These are phyloP conservation scores for Drosophila insularis DNA, from an alignment of 1,140 invertebrate species.

Conservation along the genomic window DNA sequence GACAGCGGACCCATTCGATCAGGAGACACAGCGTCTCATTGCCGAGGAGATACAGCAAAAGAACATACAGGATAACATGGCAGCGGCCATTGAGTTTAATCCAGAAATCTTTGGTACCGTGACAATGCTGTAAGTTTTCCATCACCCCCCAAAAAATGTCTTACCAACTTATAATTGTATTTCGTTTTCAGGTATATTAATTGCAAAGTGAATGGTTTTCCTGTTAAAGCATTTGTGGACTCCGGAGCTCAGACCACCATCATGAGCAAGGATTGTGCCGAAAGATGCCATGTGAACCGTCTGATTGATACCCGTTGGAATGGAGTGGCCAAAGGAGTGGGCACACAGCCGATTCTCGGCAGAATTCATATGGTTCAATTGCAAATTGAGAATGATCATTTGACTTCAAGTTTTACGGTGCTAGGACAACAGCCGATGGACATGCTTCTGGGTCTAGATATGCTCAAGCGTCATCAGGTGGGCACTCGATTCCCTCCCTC, in stretches of 20 bases:
- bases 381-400: constrained; percentile 95
- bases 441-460: constrained; percentile 98
- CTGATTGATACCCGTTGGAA: constrained; percentile 96
- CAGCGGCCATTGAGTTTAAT: constrained; percentile 98
- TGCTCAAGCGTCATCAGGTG: constrained; percentile 97
- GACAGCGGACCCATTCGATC: constrained; percentile 95
- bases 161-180: no score
- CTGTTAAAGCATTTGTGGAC: constrained; percentile 99
- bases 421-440: constrained; percentile 99
- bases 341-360: constrained; percentile 97
- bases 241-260: constrained; percentile 97
- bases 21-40: constrained; percentile 96
- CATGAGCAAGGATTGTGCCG: constrained; percentile 95
- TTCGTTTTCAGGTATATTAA: constrained; percentile 87
- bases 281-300: constrained; percentile 97
- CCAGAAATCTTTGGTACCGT: constrained; percentile 99
- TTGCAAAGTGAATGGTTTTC: constrained; percentile 96
- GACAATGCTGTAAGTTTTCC: constrained; percentile 90
- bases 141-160: background rate
- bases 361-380: constrained; percentile 98
- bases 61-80: constrained; percentile 99
- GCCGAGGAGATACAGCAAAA: constrained; percentile 97
- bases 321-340: constrained; percentile 98
- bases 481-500: background rate
- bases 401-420: constrained; percentile 98